Evolutionary conservation across 2,888 invertebrate genomes (phyloP).

Genomic region (Galerucella pusilla): DNA sequence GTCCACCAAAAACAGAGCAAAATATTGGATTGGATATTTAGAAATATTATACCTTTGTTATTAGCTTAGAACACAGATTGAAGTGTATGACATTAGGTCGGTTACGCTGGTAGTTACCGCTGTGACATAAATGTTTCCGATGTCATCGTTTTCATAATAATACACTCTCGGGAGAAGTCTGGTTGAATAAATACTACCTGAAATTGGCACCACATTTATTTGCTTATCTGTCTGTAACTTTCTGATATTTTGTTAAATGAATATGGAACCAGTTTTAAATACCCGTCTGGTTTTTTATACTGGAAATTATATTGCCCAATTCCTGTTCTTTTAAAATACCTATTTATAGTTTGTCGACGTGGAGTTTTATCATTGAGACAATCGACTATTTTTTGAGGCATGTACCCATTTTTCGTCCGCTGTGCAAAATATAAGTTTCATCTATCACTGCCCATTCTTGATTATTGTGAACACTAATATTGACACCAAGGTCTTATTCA

Average conservation of each 20-base stretch:
- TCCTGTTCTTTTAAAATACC: constrained; percentile 2
- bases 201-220: constrained; percentile 29
- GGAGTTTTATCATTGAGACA: neutral
- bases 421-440: no score
- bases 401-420: no score
- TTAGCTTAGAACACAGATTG: constrained; percentile 50
- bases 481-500: no score
- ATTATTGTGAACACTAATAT: no score
- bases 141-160: constrained; percentile 14
- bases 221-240: constrained; percentile 26
- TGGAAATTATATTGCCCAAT: constrained; percentile 3
- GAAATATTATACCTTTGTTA: constrained; percentile 55
- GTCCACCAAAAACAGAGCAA: constrained; percentile 59
- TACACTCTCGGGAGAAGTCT: neutral
- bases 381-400: no score
- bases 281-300: constrained; percentile 24
- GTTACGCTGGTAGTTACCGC: constrained; percentile 14
- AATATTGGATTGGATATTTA: constrained; percentile 62
- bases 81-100: constrained; percentile 45
- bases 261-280: constrained; percentile 31
- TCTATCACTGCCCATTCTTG: no score
- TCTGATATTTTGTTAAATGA: constrained; percentile 31
- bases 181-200: constrained; percentile 28
- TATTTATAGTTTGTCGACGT: neutral
- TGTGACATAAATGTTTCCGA: constrained; percentile 16